Evolutionary conservation across 1,140 invertebrate species (phyloP).

Genomic region (Copidosoma floridanum): DNA sequence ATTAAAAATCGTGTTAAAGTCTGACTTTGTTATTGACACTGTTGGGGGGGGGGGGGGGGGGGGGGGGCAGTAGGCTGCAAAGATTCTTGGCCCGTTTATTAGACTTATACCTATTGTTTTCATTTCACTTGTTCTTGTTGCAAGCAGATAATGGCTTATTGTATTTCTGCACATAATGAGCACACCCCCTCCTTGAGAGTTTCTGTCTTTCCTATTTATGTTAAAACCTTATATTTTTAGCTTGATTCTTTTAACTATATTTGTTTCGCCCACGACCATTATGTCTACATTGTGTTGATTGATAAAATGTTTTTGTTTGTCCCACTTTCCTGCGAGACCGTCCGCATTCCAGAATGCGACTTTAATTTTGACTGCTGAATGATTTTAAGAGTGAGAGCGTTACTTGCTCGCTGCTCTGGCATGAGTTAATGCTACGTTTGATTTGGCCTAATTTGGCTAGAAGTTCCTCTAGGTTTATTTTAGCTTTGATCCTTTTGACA

Average conservation of each 20-base stretch:
- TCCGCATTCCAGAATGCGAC: constrained; percentile 30
- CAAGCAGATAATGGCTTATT: neutral
- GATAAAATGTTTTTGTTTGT: constrained; percentile 28
- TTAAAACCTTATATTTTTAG: constrained; percentile 12
- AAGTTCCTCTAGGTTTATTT: neutral
- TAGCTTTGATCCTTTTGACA: neutral
- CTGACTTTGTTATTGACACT: neutral
- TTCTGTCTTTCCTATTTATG: constrained; percentile 25
- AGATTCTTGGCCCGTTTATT: neutral
- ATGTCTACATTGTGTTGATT: constrained; percentile 26
- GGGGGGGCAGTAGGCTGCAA: neutral
- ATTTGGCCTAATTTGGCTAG: neutral
- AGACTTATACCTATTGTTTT: neutral
- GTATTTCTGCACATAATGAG: neutral
- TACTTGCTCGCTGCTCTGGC: too few relatives aligned
- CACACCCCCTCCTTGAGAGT: neutral
- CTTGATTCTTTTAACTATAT: constrained; percentile 6
- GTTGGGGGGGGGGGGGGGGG: too few relatives aligned
- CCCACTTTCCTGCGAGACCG: constrained; percentile 22
- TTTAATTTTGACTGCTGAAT: too few relatives aligned
- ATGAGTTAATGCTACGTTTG: neutral
- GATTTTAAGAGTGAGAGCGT: too few relatives aligned
- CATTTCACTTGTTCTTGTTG: neutral
- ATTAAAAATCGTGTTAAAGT: neutral
- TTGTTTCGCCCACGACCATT: constrained; percentile 29